Evolutionary conservation across 1,140 invertebrate genomes (phyloP), one percentile per base, ranked within the genome.

Genomic region (Pentalonia nigronervosa): DNA sequence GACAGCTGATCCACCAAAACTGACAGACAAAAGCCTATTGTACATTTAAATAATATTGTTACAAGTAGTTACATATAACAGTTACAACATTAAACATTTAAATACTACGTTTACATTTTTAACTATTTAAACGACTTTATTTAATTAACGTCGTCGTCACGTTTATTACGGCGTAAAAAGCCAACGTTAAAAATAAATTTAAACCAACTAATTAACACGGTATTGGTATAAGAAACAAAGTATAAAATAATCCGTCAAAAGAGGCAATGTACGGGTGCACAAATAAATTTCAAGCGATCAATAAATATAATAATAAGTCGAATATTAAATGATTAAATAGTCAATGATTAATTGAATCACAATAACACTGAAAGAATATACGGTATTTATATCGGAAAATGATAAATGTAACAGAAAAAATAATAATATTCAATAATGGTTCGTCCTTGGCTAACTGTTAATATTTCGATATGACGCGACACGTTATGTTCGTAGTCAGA

Each of bases 121-220:
- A 36, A 7, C 34, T 36, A 36, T 83, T 83, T 21, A n/a, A 83
- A 83, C 76, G 76, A 21, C 4, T 76, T 83, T 21, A 83, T 83
- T 36, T 83, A 83, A 83, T 83, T 36, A 36, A 83, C 34, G 76
- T 36, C 20, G 76, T 83, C 36, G 76, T 36, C 76, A 83, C 20
- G 34, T 83, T 83, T 83, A 76, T 34, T 76, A 34, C 14, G 30
- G 14, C 11, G 60, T 76, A 76, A 17, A 17, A n/a, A 0, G 60
- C n/a, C 60, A 76, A 76, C n/a, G 60, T n/a, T 76, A n/a, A 76
- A 76, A 76, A 76, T 76, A 76, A n/a, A 76, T 76, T 76, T n/a
- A 76, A 53, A 76, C n/a, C n/a, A n/a, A 76, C 60, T 76, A 76
- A 76, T 76, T n/a, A 76, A 76, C n/a, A 67, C 6, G 11, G 60